Percentiles rank a stretch among this genome's conserved stretches.
phyloP scores from a whole-genome alignment of 2,797 vertebrate genomes.

The Danio albolineatus region DNA sequence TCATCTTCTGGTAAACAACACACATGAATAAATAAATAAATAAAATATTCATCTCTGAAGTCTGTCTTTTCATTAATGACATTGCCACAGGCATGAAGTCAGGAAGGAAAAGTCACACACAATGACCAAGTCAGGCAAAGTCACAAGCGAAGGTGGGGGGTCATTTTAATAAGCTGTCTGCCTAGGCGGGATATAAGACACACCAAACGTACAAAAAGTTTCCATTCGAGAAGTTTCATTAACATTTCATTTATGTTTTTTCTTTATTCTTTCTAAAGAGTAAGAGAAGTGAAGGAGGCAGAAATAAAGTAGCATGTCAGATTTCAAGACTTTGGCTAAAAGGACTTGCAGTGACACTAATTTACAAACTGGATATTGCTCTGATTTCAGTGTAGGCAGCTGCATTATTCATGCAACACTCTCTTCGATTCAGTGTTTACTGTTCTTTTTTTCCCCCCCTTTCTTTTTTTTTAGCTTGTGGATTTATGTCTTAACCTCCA shows the following conservation, averaged over 20 bases:
- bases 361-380: conserved; percentile 59
- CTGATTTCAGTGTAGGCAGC: conserved; percentile 57
- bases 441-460: conserved; percentile 35
- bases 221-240: conserved; percentile 54
- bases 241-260: conserved; percentile 27
- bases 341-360: conserved; percentile 54
- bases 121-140: conserved; percentile 48
- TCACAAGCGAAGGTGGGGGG: conserved; percentile 58
- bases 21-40: conserved; percentile 52
- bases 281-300: conserved; percentile 44
- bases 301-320: conserved; percentile 38
- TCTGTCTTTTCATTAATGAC: conserved; percentile 54
- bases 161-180: conserved; percentile 61
- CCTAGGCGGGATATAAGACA: conserved; percentile 47
- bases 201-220: conserved; percentile 48
- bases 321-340: conserved; percentile 52
- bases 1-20: conserved; percentile 53
- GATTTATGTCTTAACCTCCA: conserved; percentile 65
- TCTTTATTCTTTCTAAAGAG: conserved; percentile 8
- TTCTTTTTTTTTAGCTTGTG: conserved; percentile 44
- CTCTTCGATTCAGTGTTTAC: conserved; percentile 55
- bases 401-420: conserved; percentile 60
- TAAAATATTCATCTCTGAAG: conserved; percentile 19
- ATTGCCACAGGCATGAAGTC: conserved; percentile 37
- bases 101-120: conserved; percentile 49